phyloP scores from a whole-genome alignment of 2,797 vertebrate genomes.

The Karalla daura region DNA sequence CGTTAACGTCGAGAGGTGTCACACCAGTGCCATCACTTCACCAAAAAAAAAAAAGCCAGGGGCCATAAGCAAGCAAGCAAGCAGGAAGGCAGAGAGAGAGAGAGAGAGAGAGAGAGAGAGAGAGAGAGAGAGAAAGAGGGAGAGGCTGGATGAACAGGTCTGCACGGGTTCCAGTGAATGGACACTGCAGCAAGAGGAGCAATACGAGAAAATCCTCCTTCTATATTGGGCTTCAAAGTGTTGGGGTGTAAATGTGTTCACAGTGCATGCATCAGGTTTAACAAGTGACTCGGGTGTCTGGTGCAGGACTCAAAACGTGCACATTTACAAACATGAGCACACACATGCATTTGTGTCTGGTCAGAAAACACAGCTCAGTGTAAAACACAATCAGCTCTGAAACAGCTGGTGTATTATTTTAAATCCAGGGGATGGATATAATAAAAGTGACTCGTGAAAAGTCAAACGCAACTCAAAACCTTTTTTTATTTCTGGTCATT shows the following conservation, averaged over 20 bases:
- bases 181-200: conserved; percentile 52
- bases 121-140: too few species aligned
- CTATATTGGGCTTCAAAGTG: conserved; percentile 81
- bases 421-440: not conserved
- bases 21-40: conserved; percentile 45
- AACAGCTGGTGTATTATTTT: conserved; percentile 5
- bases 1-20: conserved; percentile 60
- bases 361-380: not conserved
- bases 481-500: not conserved
- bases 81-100: too few species aligned
- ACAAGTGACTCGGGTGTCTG: conserved; percentile 79
- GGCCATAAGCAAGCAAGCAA: conserved; percentile 30
- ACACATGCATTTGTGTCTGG: conserved; percentile 11
- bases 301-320: conserved; percentile 44
- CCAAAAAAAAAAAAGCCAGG: not conserved
- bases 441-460: conserved; percentile 11
- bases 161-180: conserved; percentile 32
- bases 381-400: conserved; percentile 1
- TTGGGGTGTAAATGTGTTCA: conserved; percentile 85
- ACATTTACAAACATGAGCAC: conserved; percentile 37
- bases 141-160: conserved; percentile 50
- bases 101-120: too few species aligned
- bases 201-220: conserved; percentile 74
- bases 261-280: conserved; percentile 80
- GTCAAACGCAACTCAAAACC: not conserved